phyloP scores from a whole-genome alignment of 2,888 invertebrate genomes.

The Hymenopus coronatus region DNA sequence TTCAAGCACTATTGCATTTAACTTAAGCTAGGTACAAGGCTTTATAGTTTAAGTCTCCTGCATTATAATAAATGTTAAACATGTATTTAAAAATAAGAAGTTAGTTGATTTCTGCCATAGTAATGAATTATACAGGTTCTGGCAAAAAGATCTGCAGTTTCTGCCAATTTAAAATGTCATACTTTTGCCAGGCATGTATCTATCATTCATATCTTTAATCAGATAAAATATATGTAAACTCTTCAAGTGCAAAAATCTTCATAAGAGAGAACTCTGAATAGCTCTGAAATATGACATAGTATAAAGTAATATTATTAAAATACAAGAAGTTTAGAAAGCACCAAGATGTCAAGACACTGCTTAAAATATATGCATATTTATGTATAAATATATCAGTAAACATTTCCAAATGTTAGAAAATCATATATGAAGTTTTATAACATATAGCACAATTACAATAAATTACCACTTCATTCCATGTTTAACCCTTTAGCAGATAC shows the following conservation, averaged over 20 bases:
- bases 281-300: not conserved
- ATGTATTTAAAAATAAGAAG: no score
- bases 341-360: not conserved
- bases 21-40: no score
- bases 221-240: not conserved
- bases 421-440: not conserved
- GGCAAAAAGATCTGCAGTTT: no score
- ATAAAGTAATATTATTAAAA: not conserved
- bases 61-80: no score
- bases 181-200: no score
- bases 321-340: not conserved
- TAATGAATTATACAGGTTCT: no score
- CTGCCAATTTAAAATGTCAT: no score
- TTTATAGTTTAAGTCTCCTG: no score
- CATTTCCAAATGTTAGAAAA: not conserved
- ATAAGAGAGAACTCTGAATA: not conserved
- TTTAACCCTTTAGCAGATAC: no score
- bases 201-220: not conserved
- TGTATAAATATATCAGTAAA: not conserved
- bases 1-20: no score
- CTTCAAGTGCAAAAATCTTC: not conserved
- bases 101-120: no score
- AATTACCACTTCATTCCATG: not conserved
- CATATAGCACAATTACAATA: not conserved
- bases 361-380: not conserved